These are phyloP conservation scores for Erethizon dorsatum DNA, from an alignment of 2,797 vertebrate genomes.

Conservation along the genomic window DNA sequence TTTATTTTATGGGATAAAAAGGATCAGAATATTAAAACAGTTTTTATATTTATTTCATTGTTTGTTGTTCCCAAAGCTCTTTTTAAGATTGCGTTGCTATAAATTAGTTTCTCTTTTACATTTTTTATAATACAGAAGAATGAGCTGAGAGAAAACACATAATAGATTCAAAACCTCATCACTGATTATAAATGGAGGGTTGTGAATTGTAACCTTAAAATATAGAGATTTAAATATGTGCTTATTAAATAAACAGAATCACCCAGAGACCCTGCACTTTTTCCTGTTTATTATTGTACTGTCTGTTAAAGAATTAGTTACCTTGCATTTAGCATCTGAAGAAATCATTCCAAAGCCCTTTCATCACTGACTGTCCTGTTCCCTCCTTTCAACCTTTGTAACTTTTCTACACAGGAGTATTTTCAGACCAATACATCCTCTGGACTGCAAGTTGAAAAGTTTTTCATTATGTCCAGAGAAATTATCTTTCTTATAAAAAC, in stretches of 20 bases:
- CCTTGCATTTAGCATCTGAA: neutral
- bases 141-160: constrained; percentile 47
- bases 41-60: constrained; percentile 66
- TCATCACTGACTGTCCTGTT: neutral
- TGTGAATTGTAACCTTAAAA: constrained; percentile 62
- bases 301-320: constrained; percentile 42
- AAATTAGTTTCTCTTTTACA: constrained; percentile 58
- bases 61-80: constrained; percentile 65
- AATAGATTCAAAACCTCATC: constrained; percentile 39
- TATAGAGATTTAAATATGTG: neutral
- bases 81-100: constrained; percentile 30
- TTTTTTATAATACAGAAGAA: constrained; percentile 53
- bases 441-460: neutral
- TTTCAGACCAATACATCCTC: neutral
- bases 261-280: neutral
- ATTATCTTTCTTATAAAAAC: constrained; percentile 29
- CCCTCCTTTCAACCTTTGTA: neutral
- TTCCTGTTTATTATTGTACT: neutral
- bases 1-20: constrained; percentile 60
- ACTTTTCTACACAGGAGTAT: neutral
- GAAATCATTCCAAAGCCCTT: constrained; percentile 46
- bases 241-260: constrained; percentile 12
- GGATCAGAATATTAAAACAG: constrained; percentile 64
- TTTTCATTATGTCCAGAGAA: neutral
- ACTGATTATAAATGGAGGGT: constrained; percentile 39